These are phyloP conservation scores for Xenopus petersii DNA, from an alignment of 2,797 vertebrate genomes.

Conservation along the genomic window DNA sequence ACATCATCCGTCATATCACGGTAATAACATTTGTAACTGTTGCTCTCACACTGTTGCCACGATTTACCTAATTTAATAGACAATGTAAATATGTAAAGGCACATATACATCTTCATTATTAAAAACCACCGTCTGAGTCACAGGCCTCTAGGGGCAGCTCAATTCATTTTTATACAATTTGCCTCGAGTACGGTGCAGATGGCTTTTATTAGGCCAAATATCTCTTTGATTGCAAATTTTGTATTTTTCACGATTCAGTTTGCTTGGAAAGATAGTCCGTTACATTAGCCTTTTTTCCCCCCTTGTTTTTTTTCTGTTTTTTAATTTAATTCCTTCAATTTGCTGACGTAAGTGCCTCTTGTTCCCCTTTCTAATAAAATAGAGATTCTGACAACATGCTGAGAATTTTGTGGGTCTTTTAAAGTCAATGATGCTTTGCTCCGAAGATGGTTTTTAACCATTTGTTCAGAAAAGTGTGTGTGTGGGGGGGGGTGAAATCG, in stretches of 20 bases:
- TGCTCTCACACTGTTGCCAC: constrained; percentile 62
- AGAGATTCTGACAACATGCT: constrained; percentile 43
- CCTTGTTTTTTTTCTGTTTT: too few species aligned
- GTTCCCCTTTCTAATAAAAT: constrained; percentile 54
- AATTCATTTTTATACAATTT: constrained; percentile 75
- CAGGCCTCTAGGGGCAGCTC: constrained; percentile 66
- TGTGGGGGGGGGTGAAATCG: not conserved
- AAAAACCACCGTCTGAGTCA: constrained; percentile 64
- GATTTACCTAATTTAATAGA: constrained; percentile 78
- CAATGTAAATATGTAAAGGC: constrained; percentile 77
- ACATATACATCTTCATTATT: constrained; percentile 82
- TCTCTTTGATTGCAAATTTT: constrained; percentile 73
- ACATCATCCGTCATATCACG: constrained; percentile 71
- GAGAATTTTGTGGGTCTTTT: constrained; percentile 40
- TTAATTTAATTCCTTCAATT: constrained; percentile 60
- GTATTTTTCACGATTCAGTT: constrained; percentile 76
- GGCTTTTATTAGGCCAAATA: constrained; percentile 78
- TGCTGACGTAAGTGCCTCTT: constrained; percentile 43
- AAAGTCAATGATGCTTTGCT: constrained; percentile 15
- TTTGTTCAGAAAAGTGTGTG: not conserved
- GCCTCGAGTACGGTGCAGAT: constrained; percentile 72
- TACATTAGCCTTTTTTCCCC: constrained; percentile 54
- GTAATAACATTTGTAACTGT: constrained; percentile 74
- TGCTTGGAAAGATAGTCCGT: constrained; percentile 72
- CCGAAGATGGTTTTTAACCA: constrained; percentile 49